Evolutionary conservation across 2,888 invertebrate genomes (phyloP).

Genomic region (Hanleya hanleyi): DNA sequence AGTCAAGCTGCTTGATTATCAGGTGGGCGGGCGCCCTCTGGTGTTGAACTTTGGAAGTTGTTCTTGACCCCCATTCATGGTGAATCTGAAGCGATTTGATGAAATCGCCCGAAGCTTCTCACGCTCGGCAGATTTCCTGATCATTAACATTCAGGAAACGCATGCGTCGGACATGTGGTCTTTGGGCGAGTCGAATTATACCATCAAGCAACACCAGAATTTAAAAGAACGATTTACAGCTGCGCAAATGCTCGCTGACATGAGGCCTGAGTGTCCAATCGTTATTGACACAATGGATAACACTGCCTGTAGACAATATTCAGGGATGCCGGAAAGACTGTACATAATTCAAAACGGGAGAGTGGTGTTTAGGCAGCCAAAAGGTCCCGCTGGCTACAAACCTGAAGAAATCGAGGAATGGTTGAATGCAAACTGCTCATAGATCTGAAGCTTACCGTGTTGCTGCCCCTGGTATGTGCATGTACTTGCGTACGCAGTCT

Average conservation of each 20-base stretch:
- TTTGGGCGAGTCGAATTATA: conserved; percentile 30
- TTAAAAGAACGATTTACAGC: conserved; percentile 35
- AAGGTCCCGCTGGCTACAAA: neutral
- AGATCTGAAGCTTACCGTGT: too few relatives aligned
- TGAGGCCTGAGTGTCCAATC: conserved; percentile 8
- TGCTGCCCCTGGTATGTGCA: too few relatives aligned
- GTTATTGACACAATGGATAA: conserved; percentile 40
- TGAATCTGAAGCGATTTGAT: conserved; percentile 35
- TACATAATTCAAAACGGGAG: conserved; percentile 32
- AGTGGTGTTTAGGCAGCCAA: neutral
- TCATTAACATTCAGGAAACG: conserved; percentile 44
- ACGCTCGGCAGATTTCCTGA: conserved; percentile 38
- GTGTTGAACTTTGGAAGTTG: conserved; percentile 39
- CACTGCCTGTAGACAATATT: conserved; percentile 30
- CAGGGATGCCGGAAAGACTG: conserved; percentile 39
- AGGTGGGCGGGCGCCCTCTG: conserved; percentile 34
- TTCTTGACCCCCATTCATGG: conserved; percentile 43
- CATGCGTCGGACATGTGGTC: conserved; percentile 45
- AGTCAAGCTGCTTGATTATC: neutral
- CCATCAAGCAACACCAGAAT: conserved; percentile 22
- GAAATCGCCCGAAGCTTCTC: conserved; percentile 30
- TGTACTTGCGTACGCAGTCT: too few relatives aligned
- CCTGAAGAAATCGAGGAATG: neutral
- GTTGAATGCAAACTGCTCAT: too few relatives aligned
- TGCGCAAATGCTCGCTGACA: conserved; percentile 18